These are phyloP conservation scores for Papilio demoleus DNA, from an alignment of 2,888 invertebrate species.

Conservation along the genomic window DNA sequence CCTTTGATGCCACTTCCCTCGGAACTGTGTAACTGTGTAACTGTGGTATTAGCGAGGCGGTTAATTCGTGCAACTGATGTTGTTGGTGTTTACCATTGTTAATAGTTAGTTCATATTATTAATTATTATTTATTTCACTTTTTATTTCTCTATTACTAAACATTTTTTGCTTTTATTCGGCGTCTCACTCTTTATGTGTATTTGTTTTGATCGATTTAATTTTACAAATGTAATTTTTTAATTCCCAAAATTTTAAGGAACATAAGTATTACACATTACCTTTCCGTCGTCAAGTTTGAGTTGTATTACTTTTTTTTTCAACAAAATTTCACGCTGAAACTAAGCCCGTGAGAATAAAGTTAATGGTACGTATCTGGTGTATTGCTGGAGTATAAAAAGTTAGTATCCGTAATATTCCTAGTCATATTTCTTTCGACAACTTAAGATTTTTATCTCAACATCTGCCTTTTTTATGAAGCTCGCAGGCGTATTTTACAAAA, in stretches of 20 bases:
- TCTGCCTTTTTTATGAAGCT: slow-evolving; percentile 12
- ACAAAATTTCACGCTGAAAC: slow-evolving; percentile 35
- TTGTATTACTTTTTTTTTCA: slow-evolving; percentile 32
- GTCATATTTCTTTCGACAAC: slow-evolving; percentile 7
- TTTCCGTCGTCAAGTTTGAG: slow-evolving; percentile 17
- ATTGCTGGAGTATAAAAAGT: slow-evolving; percentile 34
- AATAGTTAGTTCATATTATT: too few relatives aligned
- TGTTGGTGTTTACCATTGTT: too few relatives aligned
- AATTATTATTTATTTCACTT: too few relatives aligned
- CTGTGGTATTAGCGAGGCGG: too few relatives aligned
- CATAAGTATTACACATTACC: slow-evolving; percentile 1
- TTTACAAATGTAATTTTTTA: too few relatives aligned
- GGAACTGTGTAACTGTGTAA: too few relatives aligned
- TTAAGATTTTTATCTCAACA: slow-evolving; percentile 20
- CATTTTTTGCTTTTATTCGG: too few relatives aligned
- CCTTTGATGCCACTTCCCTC: too few relatives aligned
- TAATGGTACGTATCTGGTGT: slow-evolving; percentile 39
- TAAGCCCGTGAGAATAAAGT: slow-evolving; percentile 35
- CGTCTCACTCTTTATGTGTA: too few relatives aligned
- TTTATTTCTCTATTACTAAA: too few relatives aligned
- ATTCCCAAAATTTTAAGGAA: neutral
- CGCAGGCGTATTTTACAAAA: neutral
- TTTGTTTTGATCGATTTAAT: too few relatives aligned
- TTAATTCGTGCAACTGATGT: too few relatives aligned
- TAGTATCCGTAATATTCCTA: slow-evolving; percentile 10